phyloP scores from a whole-genome alignment of 1,140 invertebrate genomes.

The Ceratina calcarata region DNA sequence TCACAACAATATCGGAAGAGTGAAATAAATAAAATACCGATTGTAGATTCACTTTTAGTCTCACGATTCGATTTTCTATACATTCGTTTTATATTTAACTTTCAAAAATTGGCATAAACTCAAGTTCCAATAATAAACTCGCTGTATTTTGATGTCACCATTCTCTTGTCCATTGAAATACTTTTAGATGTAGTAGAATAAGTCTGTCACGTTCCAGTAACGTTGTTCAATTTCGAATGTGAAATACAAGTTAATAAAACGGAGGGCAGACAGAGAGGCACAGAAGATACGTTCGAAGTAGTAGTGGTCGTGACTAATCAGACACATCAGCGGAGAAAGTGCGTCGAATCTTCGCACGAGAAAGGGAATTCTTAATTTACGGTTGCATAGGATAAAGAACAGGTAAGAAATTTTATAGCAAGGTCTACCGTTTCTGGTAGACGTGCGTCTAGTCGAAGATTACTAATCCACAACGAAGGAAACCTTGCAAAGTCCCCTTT shows the following conservation, averaged over 20 bases:
- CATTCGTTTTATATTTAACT: background rate
- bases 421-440: constrained; percentile 19
- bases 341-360: background rate
- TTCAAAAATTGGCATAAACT: background rate
- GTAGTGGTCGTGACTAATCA: too few relatives aligned
- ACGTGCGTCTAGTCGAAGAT: constrained; percentile 63
- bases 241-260: too few relatives aligned
- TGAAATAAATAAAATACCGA: constrained; percentile 23
- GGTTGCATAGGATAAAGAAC: background rate
- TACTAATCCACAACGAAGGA: constrained; percentile 71
- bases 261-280: too few relatives aligned
- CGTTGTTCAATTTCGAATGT: too few relatives aligned
- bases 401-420: constrained; percentile 15
- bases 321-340: too few relatives aligned
- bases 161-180: too few relatives aligned
- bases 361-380: background rate
- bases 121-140: background rate
- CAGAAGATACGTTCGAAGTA: too few relatives aligned
- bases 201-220: too few relatives aligned
- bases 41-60: constrained; percentile 1
- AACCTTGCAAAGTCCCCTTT: constrained; percentile 69
- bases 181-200: too few relatives aligned
- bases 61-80: too few relatives aligned
- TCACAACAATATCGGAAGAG: constrained; percentile 60
- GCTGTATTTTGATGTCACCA: background rate